These are phyloP conservation scores for Myiozetetes cayanensis DNA, from an alignment of 2,113 vertebrate genomes.

Conservation along the genomic window DNA sequence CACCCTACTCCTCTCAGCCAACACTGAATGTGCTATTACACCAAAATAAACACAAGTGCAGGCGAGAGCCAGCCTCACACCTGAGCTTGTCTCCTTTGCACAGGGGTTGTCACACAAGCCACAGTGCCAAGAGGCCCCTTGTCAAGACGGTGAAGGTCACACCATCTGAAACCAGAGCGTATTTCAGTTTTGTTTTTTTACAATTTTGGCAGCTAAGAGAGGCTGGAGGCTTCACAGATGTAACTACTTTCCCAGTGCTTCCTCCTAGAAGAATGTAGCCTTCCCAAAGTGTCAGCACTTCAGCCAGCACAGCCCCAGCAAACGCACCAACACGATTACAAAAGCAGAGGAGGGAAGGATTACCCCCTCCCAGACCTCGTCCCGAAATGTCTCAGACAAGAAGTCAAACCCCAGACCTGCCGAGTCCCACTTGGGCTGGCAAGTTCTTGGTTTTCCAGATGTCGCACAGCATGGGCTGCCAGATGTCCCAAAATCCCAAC, in stretches of 20 bases:
- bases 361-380: background rate
- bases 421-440: background rate
- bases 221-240: slow-evolving; percentile 2
- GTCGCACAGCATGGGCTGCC: background rate
- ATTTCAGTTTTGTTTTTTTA: background rate
- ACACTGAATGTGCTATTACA: rapidly evolving
- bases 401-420: background rate
- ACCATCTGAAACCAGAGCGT: background rate
- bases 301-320: background rate
- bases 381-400: background rate
- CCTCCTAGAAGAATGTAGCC: background rate
- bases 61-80: background rate
- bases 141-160: rapidly evolving
- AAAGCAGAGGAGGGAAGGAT: background rate
- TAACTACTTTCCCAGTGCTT: background rate
- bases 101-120: background rate
- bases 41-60: background rate
- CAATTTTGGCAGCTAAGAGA: background rate
- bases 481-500: background rate
- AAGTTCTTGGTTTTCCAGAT: background rate
- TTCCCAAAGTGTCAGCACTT: background rate
- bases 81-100: rapidly evolving
- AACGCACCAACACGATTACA: rapidly evolving
- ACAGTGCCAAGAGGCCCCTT: background rate
- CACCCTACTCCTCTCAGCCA: background rate